Conservation (phyloP, 2,113 vertebrate genomes). For the Scopus umbretta region DNA sequence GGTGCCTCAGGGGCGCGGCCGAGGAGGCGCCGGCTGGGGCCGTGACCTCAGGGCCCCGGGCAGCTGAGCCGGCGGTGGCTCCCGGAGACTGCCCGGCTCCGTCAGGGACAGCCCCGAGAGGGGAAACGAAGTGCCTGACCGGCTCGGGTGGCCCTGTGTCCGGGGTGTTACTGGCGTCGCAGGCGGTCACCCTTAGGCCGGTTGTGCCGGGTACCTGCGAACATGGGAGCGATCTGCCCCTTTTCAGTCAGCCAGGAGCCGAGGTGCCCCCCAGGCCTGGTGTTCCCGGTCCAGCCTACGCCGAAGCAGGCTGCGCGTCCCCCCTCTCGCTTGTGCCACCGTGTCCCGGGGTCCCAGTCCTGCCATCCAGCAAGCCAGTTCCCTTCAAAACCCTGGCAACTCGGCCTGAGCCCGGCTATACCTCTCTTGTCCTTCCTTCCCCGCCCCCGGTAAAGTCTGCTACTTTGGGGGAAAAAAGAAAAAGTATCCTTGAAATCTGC, state of each 20-base stretch:
- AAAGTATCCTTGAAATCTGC: background rate
- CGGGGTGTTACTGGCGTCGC: background rate
- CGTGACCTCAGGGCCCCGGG: background rate
- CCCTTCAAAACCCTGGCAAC: background rate
- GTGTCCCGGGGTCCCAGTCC: fast-evolving
- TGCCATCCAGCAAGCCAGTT: background rate
- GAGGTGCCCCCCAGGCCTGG: background rate
- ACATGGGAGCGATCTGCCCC: fast-evolving
- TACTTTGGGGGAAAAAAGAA: background rate
- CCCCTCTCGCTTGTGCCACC: background rate
- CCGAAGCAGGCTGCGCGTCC: background rate
- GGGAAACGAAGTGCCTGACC: too few species aligned
- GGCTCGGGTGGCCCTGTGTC: background rate
- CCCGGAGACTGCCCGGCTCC: background rate
- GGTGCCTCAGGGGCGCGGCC: background rate
- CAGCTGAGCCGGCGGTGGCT: fast-evolving
- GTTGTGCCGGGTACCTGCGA: too few species aligned
- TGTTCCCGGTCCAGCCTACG: background rate
- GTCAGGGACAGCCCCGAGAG: too few species aligned
- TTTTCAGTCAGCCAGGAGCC: background rate
- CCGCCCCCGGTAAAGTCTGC: too few species aligned
- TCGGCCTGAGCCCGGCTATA: fast-evolving
- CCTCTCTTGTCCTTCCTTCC: too few species aligned
- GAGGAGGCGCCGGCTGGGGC: too few species aligned
- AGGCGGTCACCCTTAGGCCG: background rate